A percentile compares a stretch with the other conserved stretches of the same genome.
phyloP scores from a whole-genome alignment of 2,113 vertebrate genomes.

The Callaeas wilsoni region DNA sequence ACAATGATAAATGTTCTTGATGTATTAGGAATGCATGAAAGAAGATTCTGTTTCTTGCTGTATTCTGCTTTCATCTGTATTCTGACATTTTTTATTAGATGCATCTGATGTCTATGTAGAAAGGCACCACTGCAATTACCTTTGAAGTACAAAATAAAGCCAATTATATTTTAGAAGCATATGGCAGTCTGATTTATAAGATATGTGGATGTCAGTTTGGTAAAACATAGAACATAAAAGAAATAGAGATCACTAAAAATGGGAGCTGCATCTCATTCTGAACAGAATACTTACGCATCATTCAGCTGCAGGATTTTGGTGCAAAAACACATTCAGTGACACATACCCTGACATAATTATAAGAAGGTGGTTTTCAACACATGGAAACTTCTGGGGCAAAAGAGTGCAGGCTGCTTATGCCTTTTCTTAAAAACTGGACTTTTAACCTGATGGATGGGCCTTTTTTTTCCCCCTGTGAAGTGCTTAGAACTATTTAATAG shows the following conservation, averaged over 20 bases:
- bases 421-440: not conserved
- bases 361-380: not conserved
- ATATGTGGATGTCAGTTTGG: not conserved
- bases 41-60: not conserved
- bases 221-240: not conserved
- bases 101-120: not conserved
- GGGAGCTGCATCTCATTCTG: not conserved
- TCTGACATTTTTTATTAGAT: not conserved
- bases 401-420: not conserved
- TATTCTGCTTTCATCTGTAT: not conserved
- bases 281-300: not conserved
- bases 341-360: not conserved
- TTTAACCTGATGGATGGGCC: not conserved
- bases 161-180: not conserved
- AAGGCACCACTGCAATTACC: not conserved
- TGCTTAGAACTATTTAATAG: not conserved
- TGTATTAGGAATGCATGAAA: not conserved
- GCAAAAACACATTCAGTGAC: not conserved
- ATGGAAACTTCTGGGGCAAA: not conserved
- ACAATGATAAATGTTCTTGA: not conserved
- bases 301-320: not conserved
- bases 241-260: not conserved
- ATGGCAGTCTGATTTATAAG: not conserved
- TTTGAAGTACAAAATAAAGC: not conserved
- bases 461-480: not conserved